phyloP scores from a whole-genome alignment of 2,888 invertebrate genomes.

The Saturnia japonica region DNA sequence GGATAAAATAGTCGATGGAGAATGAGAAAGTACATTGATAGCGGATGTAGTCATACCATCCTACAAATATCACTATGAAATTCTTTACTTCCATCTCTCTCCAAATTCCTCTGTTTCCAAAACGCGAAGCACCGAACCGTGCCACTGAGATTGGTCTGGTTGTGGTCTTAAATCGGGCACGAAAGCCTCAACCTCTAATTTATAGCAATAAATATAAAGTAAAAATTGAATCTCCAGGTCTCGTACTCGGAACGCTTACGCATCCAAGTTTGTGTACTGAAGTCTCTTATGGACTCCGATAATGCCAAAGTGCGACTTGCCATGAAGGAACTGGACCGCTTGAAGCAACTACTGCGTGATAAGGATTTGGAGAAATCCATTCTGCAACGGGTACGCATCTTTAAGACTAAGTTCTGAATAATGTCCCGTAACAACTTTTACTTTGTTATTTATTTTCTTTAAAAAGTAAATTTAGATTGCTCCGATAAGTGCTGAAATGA shows the following conservation, averaged over 20 bases:
- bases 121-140: not conserved
- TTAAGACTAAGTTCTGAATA: not conserved
- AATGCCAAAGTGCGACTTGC: conserved; percentile 77
- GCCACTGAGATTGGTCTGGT: not conserved
- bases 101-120: not conserved
- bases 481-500: no score
- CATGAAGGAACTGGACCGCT: conserved; percentile 71
- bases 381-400: conserved; percentile 55
- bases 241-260: conserved; percentile 74
- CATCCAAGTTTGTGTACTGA: conserved; percentile 81
- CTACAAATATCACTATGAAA: not conserved
- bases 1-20: not conserved
- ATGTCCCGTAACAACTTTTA: not conserved
- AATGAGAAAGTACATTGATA: not conserved
- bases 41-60: not conserved
- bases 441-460: not conserved
- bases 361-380: conserved; percentile 68
- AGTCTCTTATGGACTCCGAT: conserved; percentile 82
- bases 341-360: conserved; percentile 71
- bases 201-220: not conserved
- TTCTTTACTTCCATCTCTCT: not conserved
- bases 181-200: not conserved
- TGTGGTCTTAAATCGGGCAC: not conserved
- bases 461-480: no score
- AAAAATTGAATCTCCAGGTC: conserved; percentile 43